These are phyloP conservation scores for Lycaena phlaeas DNA, from an alignment of 2,888 invertebrate genomes.

Conservation along the genomic window DNA sequence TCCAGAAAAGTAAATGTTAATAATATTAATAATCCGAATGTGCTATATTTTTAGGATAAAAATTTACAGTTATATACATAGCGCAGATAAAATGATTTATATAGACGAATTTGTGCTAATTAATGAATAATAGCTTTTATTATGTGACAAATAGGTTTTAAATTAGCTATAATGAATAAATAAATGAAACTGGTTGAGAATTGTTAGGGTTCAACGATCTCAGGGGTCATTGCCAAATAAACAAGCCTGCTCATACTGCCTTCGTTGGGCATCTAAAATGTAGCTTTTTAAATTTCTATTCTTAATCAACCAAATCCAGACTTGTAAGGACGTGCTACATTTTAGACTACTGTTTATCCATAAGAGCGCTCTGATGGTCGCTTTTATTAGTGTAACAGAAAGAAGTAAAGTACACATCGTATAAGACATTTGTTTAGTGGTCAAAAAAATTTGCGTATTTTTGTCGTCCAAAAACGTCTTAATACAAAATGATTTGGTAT, in stretches of 20 bases:
- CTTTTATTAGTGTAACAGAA: slow-evolving; percentile 62
- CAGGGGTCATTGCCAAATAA: slow-evolving; percentile 67
- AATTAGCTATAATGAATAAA: slow-evolving; percentile 19
- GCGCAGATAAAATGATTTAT: too few relatives aligned
- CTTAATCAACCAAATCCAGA: slow-evolving; percentile 1
- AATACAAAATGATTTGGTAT: slow-evolving; percentile 33
- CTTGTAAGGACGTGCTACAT: slow-evolving; percentile 36
- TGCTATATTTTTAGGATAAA: too few relatives aligned
- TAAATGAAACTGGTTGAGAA: slow-evolving; percentile 18
- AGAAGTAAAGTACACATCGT: slow-evolving; percentile 38
- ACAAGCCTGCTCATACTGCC: slow-evolving; percentile 44
- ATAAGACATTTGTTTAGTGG: slow-evolving; percentile 4
- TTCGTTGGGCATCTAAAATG: slow-evolving; percentile 46
- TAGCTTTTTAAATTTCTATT: slow-evolving; percentile 29
- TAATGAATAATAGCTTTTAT: slow-evolving; percentile 9
- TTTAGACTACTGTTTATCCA: slow-evolving; percentile 42
- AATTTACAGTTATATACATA: too few relatives aligned
- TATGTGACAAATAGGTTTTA: slow-evolving; percentile 18
- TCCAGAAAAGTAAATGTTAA: too few relatives aligned
- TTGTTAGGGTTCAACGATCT: slow-evolving; percentile 43
- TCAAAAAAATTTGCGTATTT: not conserved
- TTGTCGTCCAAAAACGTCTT: not conserved
- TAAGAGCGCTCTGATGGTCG: too few relatives aligned
- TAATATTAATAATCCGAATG: too few relatives aligned
- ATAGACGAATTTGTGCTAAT: too few relatives aligned